Evolutionary conservation across 2,888 invertebrate species (phyloP).

Genomic region (Lasioglossum pauxillum): DNA sequence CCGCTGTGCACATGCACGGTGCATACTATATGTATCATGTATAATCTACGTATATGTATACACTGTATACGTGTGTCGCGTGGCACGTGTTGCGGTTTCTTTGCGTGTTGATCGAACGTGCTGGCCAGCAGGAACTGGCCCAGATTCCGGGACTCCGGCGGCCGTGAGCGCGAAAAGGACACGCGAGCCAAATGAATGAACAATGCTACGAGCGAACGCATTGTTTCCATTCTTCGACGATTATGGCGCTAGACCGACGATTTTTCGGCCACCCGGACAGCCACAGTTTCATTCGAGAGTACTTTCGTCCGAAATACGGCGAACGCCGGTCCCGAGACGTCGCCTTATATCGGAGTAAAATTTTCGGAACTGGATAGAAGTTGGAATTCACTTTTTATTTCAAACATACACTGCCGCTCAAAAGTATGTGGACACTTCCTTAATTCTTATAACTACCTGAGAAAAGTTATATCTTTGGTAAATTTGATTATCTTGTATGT

Average conservation of each 20-base stretch:
- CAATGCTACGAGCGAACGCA: constrained; percentile 17
- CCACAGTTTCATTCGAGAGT: too few species aligned
- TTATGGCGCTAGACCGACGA: not conserved
- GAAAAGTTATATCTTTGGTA: too few species aligned
- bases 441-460: too few species aligned
- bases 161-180: constrained; percentile 11
- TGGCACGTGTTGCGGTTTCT: constrained; percentile 55
- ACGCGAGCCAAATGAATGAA: constrained; percentile 41
- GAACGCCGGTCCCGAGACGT: not conserved
- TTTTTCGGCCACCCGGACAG: not conserved
- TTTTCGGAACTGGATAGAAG: not conserved
- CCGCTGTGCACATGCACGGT: constrained; percentile 11
- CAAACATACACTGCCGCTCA: too few species aligned
- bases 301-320: not conserved
- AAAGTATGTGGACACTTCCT: too few species aligned
- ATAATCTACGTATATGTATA: not conserved
- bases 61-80: constrained; percentile 33
- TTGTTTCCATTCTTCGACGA: constrained; percentile 22
- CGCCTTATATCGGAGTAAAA: too few species aligned
- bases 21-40: not conserved
- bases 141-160: constrained; percentile 65
- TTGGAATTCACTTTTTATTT: not conserved
- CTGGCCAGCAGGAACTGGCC: constrained; percentile 72
- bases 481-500: too few species aligned
- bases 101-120: constrained; percentile 53